Conservation (phyloP, 2,888 invertebrate species). For the Nymphalis polychloros region DNA sequence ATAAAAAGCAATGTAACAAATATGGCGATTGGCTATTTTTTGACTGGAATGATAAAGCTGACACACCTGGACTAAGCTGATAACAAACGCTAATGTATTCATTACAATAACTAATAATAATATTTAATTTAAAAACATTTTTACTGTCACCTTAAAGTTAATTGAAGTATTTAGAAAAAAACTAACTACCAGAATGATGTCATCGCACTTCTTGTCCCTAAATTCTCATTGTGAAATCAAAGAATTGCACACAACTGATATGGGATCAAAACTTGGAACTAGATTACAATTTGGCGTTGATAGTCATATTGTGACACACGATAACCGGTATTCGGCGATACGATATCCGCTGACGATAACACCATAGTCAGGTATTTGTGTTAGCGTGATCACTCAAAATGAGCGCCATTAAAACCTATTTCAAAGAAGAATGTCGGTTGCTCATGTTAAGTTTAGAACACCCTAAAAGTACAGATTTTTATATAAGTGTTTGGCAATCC, state of each 20-base stretch:
- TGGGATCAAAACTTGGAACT: slow-evolving; percentile 22
- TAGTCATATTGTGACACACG: slow-evolving; percentile 43
- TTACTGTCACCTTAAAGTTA: too few relatives aligned
- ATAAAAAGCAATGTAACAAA: not conserved
- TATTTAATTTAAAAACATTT: not conserved
- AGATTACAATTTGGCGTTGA: slow-evolving; percentile 42
- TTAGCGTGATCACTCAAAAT: slow-evolving; percentile 45
- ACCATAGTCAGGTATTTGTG: slow-evolving; percentile 23
- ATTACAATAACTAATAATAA: not conserved
- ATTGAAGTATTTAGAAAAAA: too few relatives aligned
- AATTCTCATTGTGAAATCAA: slow-evolving; percentile 15
- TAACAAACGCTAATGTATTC: too few relatives aligned
- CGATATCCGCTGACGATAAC: slow-evolving; percentile 38
- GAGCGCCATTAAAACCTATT: slow-evolving; percentile 65
- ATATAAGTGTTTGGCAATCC: slow-evolving; percentile 70
- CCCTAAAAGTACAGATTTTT: slow-evolving; percentile 64
- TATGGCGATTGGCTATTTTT: not conserved
- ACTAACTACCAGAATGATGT: not conserved
- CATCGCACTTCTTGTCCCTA: not conserved
- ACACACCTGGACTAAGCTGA: too few relatives aligned
- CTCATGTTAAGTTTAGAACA: slow-evolving; percentile 63
- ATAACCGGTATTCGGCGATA: slow-evolving; percentile 44
- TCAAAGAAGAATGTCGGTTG: slow-evolving; percentile 58
- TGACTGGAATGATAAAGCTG: too few relatives aligned
- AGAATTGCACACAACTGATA: slow-evolving; percentile 18